Evolutionary conservation across 1,140 invertebrate genomes (phyloP), one percentile per base, ranked within the genome.

Genomic region (Euwallacea fornicatus): DNA sequence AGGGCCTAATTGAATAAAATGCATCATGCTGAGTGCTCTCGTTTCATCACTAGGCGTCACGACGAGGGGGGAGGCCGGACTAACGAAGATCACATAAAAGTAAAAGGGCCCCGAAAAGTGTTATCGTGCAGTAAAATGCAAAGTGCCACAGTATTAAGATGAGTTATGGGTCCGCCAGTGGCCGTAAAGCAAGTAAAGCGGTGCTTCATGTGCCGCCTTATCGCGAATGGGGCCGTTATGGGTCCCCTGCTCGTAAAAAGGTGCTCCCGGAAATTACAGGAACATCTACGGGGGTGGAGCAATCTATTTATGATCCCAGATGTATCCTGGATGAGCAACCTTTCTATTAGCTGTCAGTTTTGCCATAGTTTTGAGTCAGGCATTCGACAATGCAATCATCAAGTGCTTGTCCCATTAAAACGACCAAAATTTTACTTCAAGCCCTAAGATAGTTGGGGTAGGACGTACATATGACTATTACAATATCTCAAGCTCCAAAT

Each of bases 131-230:
- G 50, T 71, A 66, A 65, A 71, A 71, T 71, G 69, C 69, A 71
- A 71, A 71, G 63, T 71, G 62, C 44, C 69, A 73, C 74, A 64
- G 74, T 75, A 74, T 76, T 76, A 71, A 74, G 72, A 76, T 76
- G 75, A 76, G 42, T 75, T 75, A 76, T 76, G 72, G 63, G 70
- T 70, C 73, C 75, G 66, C 43, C 61, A 73, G 69, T 66, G 66
- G 71, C 65, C 74, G 70, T 76, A 76, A 76, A 76, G 50, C 72
- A 76, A 75, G 73, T 69, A 73, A 75, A 75, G 73, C 74, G 75
- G 65, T 64, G 50, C 55, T 69, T 66, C 62, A 70, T 69, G 73
- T 42, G 66, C 65, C 61, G 69, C 64, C 73, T 76, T 71, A 71
- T 71, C 69, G 69, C 50, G 61, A 63, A 50, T 21, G 21, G 42